A percentile compares a stretch with the other conserved stretches of the same genome.
Evolutionary conservation across 2,888 invertebrate genomes (phyloP).

Genomic region (Camptogramma bilineatum): DNA sequence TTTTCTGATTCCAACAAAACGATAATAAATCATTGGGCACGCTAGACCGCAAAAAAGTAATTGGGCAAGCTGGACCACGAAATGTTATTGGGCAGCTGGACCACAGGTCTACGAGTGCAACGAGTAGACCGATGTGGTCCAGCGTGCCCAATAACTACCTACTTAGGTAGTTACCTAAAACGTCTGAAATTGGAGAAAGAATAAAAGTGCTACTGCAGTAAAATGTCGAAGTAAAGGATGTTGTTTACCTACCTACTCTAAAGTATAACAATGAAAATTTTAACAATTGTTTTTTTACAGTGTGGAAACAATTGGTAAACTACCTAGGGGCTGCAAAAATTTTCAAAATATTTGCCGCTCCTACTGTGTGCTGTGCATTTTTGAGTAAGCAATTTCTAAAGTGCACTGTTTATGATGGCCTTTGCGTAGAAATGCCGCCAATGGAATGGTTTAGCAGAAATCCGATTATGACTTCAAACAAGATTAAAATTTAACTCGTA

Average conservation of each 20-base stretch:
- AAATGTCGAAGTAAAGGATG: slow-evolving; percentile 16
- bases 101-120: no score
- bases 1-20: no score
- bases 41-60: no score
- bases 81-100: no score
- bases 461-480: slow-evolving; percentile 25
- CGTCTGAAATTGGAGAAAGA: not conserved
- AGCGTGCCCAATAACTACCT: no score
- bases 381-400: not conserved
- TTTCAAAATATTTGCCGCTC: slow-evolving; percentile 18
- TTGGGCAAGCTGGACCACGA: no score
- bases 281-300: slow-evolving; percentile 21
- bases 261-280: slow-evolving; percentile 14
- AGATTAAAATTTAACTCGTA: slow-evolving; percentile 32
- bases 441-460: slow-evolving; percentile 15
- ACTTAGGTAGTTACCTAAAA: not conserved
- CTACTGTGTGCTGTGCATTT: slow-evolving; percentile 22
- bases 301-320: slow-evolving; percentile 19
- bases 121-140: no score
- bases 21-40: no score
- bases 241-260: slow-evolving; percentile 5
- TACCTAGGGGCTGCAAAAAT: slow-evolving; percentile 12
- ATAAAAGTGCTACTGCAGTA: slow-evolving; percentile 25
- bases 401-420: slow-evolving; percentile 5
- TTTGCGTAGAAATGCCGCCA: slow-evolving; percentile 23